phyloP scores from a whole-genome alignment of 2,888 invertebrate species.

The Rotaria macrura region DNA sequence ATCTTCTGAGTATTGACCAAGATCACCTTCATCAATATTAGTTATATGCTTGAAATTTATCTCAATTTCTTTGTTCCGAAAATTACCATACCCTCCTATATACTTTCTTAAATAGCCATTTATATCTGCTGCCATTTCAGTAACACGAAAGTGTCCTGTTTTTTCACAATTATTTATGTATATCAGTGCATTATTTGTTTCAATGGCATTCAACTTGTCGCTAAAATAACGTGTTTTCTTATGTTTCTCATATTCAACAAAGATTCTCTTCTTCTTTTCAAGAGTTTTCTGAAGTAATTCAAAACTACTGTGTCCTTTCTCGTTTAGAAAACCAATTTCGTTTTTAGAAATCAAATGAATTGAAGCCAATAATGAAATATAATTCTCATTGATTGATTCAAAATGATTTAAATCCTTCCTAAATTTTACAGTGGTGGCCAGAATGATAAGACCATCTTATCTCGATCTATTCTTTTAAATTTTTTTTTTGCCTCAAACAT shows the following conservation, averaged over 20 bases:
- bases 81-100: background rate
- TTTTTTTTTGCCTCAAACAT: no score
- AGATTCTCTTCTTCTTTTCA: background rate
- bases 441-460: no score
- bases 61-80: background rate
- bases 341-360: background rate
- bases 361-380: background rate
- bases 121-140: background rate
- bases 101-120: background rate
- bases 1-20: background rate
- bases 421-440: no score
- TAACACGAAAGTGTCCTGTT: background rate
- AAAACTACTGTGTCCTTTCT: background rate
- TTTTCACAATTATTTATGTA: background rate
- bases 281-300: background rate
- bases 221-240: background rate
- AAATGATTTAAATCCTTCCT: background rate
- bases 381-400: background rate
- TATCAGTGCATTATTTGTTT: background rate
- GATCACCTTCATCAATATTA: background rate
- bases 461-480: no score
- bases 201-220: background rate
- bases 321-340: background rate
- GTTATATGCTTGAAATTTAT: background rate
- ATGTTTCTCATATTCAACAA: background rate